Conservation (phyloP, 2,113 vertebrate species). For the Balaeniceps rex region DNA sequence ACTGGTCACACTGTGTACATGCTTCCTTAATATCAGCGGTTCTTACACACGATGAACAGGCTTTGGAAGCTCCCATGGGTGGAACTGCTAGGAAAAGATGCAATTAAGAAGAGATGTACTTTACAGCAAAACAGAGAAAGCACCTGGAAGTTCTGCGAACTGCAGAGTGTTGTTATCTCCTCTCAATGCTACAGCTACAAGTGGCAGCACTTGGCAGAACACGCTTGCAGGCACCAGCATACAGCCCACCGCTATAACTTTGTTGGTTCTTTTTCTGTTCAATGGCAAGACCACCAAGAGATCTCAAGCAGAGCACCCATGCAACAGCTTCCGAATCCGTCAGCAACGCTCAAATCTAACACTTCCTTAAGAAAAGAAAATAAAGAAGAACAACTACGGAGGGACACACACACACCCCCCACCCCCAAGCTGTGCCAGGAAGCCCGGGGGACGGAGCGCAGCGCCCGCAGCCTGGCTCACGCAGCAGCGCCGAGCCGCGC, state of each 20-base stretch:
- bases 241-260: not conserved
- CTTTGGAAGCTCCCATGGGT: not conserved
- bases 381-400: not conserved
- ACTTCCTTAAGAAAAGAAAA: no score
- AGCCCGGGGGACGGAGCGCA: not conserved
- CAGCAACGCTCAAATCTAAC: not conserved
- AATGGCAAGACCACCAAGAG: rapidly evolving
- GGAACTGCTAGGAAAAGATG: not conserved
- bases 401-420: not conserved
- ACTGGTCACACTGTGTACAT: constrained; percentile 66
- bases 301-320: rapidly evolving
- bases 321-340: not conserved
- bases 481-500: no score
- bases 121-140: not conserved
- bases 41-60: constrained; percentile 72
- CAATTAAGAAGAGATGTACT: not conserved
- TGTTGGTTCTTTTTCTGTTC: rapidly evolving
- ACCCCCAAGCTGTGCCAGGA: rapidly evolving
- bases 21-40: constrained; percentile 45
- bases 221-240: not conserved
- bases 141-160: not conserved
- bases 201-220: not conserved
- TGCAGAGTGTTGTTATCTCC: rapidly evolving
- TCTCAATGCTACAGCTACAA: not conserved
- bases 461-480: not conserved